Percentiles rank a stretch among this genome's conserved stretches.
phyloP scores from a whole-genome alignment of 1,140 invertebrate species.

The Lethrus apterus region DNA sequence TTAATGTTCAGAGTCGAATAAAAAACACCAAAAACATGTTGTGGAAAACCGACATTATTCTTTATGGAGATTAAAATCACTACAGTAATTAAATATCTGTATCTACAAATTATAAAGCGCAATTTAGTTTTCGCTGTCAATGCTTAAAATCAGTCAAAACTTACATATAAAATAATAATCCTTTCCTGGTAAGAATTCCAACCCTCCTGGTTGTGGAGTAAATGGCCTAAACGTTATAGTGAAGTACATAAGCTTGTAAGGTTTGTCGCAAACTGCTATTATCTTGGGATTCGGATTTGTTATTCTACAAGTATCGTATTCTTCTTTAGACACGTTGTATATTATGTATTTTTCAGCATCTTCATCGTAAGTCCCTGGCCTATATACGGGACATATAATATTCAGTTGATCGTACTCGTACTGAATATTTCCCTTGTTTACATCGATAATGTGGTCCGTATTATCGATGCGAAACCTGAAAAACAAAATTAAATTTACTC shows the following conservation, averaged over 20 bases:
- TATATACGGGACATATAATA: constrained; percentile 88
- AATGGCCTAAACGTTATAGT: constrained; percentile 93
- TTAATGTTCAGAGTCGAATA: too few relatives aligned
- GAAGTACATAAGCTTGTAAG: constrained; percentile 87
- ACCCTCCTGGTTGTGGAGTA: constrained; percentile 85
- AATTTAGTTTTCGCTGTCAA: neutral
- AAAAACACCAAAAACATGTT: too few relatives aligned
- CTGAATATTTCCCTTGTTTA: constrained; percentile 85
- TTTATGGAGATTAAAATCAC: too few relatives aligned
- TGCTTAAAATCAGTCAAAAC: constrained; percentile 37
- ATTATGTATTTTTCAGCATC: constrained; percentile 91
- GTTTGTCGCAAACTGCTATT: constrained; percentile 92
- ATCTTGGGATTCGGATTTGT: constrained; percentile 84
- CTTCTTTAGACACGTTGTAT: constrained; percentile 92
- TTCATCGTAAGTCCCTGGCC: constrained; percentile 77
- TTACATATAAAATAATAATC: constrained; percentile 93
- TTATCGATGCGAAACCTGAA: constrained; percentile 94
- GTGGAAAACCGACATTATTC: too few relatives aligned
- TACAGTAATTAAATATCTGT: too few relatives aligned
- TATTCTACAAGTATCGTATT: constrained; percentile 90
- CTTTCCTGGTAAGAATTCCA: constrained; percentile 87
- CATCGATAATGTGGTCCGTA: constrained; percentile 92
- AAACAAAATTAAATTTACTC: constrained; percentile 32
- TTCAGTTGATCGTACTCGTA: constrained; percentile 94
- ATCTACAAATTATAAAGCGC: neutral